Percentiles rank a stretch among this genome's conserved stretches.
phyloP scores from a whole-genome alignment of 2,888 invertebrate species.

The Acrobasis repandana region DNA sequence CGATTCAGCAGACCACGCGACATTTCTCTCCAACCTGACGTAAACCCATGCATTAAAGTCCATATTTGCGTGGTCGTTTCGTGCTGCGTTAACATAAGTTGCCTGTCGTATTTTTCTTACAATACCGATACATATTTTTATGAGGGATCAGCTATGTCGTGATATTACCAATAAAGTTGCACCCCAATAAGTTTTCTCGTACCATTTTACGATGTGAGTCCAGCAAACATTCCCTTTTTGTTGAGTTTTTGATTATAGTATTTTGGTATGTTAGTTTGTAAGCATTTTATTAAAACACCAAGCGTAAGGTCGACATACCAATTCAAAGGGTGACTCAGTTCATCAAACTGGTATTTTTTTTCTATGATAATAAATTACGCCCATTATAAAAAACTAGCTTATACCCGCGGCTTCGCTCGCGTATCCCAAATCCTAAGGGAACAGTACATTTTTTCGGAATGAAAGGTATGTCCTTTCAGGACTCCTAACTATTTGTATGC shows the following conservation, averaged over 20 bases:
- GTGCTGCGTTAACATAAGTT: slow-evolving; percentile 46
- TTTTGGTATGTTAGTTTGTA: slow-evolving; percentile 24
- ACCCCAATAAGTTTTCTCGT: slow-evolving; percentile 70
- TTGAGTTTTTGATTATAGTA: slow-evolving; percentile 30
- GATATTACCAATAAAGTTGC: slow-evolving; percentile 74
- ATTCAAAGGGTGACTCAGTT: no score
- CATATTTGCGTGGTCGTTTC: slow-evolving; percentile 55
- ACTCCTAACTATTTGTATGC: no score
- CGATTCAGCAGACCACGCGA: slow-evolving; percentile 54
- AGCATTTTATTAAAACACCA: slow-evolving; percentile 20
- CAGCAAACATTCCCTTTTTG: slow-evolving; percentile 47
- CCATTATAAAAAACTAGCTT: no score
- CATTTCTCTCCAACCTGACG: slow-evolving; percentile 46
- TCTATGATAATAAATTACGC: no score
- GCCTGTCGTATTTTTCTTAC: slow-evolving; percentile 62
- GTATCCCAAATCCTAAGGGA: no score
- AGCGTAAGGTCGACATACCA: no score
- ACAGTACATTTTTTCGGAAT: no score
- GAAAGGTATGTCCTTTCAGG: no score
- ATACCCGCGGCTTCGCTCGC: no score
- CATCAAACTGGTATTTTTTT: no score
- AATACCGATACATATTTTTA: slow-evolving; percentile 77
- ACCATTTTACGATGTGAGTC: slow-evolving; percentile 69
- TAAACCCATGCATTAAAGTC: slow-evolving; percentile 55
- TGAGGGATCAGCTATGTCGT: slow-evolving; percentile 73